Evolutionary conservation across 64 coral and sea anemone genomes (phyloP).

Genomic region (Acropora tenuis): DNA sequence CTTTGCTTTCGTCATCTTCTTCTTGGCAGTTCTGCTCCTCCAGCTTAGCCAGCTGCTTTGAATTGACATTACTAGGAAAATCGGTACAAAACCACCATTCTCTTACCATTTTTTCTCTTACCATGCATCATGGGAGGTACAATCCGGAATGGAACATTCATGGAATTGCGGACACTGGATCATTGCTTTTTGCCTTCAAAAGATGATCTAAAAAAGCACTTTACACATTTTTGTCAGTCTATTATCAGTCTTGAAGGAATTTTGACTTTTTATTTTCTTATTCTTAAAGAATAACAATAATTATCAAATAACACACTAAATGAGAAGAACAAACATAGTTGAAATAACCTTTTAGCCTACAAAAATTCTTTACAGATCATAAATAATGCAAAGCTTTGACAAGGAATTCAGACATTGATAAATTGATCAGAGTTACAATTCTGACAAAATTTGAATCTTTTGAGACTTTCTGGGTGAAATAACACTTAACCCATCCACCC

Average conservation of each 20-base stretch:
- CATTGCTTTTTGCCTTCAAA: neutral
- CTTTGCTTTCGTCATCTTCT: constrained; percentile 22
- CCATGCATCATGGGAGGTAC: constrained; percentile 8
- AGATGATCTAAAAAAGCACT: neutral
- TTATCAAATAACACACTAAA: constrained; percentile 11
- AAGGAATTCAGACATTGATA: neutral
- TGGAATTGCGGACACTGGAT: constrained; percentile 20
- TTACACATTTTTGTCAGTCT: neutral
- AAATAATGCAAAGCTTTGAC: neutral
- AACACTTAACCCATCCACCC: neutral
- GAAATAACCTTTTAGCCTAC: neutral
- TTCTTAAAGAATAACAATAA: constrained; percentile 12
- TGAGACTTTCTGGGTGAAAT: neutral
- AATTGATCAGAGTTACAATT: neutral
- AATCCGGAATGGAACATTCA: constrained; percentile 23
- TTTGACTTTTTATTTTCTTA: constrained; percentile 1
- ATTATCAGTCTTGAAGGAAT: neutral
- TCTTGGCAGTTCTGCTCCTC: constrained; percentile 15
- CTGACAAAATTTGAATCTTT: neutral
- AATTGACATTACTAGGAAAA: neutral
- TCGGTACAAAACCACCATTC: constrained; percentile 10
- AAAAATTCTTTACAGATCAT: constrained; percentile 6
- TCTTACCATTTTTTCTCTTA: neutral
- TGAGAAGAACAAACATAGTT: neutral
- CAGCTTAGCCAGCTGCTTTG: constrained; percentile 20